A percentile compares a stretch with the other conserved stretches of the same genome.
phyloP scores from a whole-genome alignment of 2,797 vertebrate species.

The Chaunax sp. region DNA sequence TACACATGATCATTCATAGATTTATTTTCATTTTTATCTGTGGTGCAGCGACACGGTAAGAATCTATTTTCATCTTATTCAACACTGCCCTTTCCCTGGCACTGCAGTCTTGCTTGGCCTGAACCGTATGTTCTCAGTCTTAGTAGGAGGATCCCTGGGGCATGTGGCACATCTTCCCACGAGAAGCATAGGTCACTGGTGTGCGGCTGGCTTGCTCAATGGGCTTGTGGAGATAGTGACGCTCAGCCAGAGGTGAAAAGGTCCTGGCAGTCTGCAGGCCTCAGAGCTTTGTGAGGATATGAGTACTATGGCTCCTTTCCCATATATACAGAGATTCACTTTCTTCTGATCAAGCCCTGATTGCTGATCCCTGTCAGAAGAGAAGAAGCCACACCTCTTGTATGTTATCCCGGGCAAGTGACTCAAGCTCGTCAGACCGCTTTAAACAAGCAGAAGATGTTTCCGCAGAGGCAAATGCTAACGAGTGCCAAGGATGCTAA shows the following conservation, averaged over 20 bases:
- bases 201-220: slow-evolving; percentile 21
- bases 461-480: slow-evolving; percentile 25
- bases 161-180: slow-evolving; percentile 37
- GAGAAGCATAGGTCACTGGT: slow-evolving; percentile 32
- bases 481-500: slow-evolving; percentile 38
- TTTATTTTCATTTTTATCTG: not conserved
- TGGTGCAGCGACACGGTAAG: slow-evolving; percentile 8
- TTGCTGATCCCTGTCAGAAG: slow-evolving; percentile 26
- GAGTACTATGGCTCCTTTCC: slow-evolving; percentile 17
- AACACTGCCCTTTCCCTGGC: slow-evolving; percentile 37
- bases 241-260: slow-evolving; percentile 42
- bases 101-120: slow-evolving; percentile 38
- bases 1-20: not conserved
- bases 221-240: slow-evolving; percentile 29
- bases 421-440: slow-evolving; percentile 62
- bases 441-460: slow-evolving; percentile 45
- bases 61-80: slow-evolving; percentile 43
- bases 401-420: slow-evolving; percentile 48
- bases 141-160: slow-evolving; percentile 32
- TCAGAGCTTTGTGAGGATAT: slow-evolving; percentile 10
- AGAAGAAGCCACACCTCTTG: slow-evolving; percentile 33
- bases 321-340: slow-evolving; percentile 11
- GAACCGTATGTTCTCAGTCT: slow-evolving; percentile 58
- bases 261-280: slow-evolving; percentile 41
- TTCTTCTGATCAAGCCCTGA: slow-evolving; percentile 12